phyloP scores from a whole-genome alignment of 2,797 vertebrate genomes.

The Orientallactaga sibirica region DNA sequence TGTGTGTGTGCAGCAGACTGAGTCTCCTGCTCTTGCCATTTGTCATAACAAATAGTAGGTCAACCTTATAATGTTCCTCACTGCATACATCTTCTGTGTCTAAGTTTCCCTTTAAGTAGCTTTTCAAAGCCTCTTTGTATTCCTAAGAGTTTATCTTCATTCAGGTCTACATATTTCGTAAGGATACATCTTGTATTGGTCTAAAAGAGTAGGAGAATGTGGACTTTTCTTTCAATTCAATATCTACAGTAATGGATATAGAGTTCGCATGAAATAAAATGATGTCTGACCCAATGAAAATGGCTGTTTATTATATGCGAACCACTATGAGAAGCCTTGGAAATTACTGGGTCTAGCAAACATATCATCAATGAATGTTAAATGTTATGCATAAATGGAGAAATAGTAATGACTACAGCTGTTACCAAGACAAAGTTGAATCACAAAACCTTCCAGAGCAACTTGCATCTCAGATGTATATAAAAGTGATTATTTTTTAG shows the following conservation, averaged over 20 bases:
- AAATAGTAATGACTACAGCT: background rate
- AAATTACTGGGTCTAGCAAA: background rate
- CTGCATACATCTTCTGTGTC: background rate
- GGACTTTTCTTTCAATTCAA: background rate
- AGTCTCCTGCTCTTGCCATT: slow-evolving; percentile 56
- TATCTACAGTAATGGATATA: background rate
- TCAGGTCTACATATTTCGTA: background rate
- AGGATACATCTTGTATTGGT: too few species aligned
- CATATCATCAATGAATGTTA: background rate
- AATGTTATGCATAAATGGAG: background rate
- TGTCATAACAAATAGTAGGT: slow-evolving; percentile 67
- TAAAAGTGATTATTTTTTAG: background rate
- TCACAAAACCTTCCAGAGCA: background rate
- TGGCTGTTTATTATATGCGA: background rate
- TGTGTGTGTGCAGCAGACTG: slow-evolving; percentile 43
- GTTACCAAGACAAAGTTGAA: background rate
- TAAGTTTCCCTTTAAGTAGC: background rate
- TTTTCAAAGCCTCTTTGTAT: background rate
- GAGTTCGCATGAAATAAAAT: slow-evolving; percentile 14
- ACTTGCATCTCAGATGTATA: background rate
- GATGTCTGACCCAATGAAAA: background rate
- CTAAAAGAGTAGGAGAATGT: background rate
- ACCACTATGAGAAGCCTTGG: background rate
- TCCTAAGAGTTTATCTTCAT: background rate
- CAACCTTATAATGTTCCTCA: slow-evolving; percentile 26